Percentiles rank a stretch among this genome's conserved stretches.
Evolutionary conservation across 2,888 invertebrate species (phyloP).

Genomic region (Brachypterus glaber): DNA sequence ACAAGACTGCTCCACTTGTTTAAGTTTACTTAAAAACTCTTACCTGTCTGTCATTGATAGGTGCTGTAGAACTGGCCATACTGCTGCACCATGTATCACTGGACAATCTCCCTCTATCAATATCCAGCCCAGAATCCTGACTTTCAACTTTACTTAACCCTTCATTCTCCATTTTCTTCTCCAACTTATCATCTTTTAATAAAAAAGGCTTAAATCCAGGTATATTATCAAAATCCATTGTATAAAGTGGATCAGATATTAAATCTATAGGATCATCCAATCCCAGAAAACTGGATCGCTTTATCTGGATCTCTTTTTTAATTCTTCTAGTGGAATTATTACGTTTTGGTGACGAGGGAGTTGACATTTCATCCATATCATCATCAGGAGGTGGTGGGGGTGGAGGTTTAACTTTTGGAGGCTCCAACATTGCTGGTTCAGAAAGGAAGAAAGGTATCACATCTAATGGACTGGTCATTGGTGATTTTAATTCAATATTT

Average conservation of each 20-base stretch:
- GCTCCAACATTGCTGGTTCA: no score
- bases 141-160: conserved; percentile 48
- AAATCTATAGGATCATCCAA: conserved; percentile 65
- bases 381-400: conserved; percentile 74
- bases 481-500: conserved; percentile 40
- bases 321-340: conserved; percentile 76
- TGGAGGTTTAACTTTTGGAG: conserved; percentile 34
- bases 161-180: conserved; percentile 44
- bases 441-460: no score
- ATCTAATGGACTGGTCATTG: conserved; percentile 34
- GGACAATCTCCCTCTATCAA: conserved; percentile 47
- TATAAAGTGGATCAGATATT: conserved; percentile 57
- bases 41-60: conserved; percentile 64
- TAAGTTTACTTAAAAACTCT: conserved; percentile 61
- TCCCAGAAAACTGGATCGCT: conserved; percentile 77
- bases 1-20: background rate
- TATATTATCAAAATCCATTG: no score
- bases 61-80: conserved; percentile 30
- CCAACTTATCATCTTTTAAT: conserved; percentile 70
- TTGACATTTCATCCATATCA: conserved; percentile 38
- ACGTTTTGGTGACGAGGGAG: conserved; percentile 43
- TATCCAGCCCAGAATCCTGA: conserved; percentile 70
- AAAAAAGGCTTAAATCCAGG: conserved; percentile 71
- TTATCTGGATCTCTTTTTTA: conserved; percentile 74
- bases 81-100: conserved; percentile 51